phyloP scores from a whole-genome alignment of 2,797 vertebrate species.

The Synaphobranchus kaupii region DNA sequence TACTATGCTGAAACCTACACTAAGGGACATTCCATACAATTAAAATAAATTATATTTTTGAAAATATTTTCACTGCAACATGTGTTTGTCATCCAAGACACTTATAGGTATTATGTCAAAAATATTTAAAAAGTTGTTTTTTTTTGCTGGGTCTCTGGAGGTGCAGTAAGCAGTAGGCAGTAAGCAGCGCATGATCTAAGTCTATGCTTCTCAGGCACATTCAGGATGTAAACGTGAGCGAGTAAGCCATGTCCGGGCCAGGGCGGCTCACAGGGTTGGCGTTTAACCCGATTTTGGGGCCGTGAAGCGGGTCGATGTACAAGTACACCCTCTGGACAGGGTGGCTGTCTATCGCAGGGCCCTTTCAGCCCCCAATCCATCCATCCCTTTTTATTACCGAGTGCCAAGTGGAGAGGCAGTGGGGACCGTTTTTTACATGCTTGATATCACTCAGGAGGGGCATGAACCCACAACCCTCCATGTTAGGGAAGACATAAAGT shows the following conservation, averaged over 20 bases:
- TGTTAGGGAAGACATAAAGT: background rate
- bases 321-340: conserved; percentile 1
- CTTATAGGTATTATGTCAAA: background rate
- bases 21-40: background rate
- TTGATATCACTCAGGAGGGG: conserved; percentile 16
- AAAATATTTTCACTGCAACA: background rate
- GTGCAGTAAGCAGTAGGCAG: background rate
- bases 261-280: background rate
- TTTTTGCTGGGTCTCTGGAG: background rate
- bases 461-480: conserved; percentile 5
- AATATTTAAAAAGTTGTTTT: background rate
- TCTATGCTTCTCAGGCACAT: background rate
- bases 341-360: conserved; percentile 1
- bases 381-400: background rate
- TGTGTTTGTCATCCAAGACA: background rate
- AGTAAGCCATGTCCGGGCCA: background rate
- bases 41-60: background rate
- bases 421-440: background rate
- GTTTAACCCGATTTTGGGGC: conserved; percentile 2
- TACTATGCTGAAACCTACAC: background rate
- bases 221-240: background rate
- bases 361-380: background rate
- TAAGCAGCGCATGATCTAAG: background rate
- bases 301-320: background rate
- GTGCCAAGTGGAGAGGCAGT: background rate